Evolutionary conservation across 2,113 vertebrate species (phyloP).

Genomic region (Tenrec ecaudatus): DNA sequence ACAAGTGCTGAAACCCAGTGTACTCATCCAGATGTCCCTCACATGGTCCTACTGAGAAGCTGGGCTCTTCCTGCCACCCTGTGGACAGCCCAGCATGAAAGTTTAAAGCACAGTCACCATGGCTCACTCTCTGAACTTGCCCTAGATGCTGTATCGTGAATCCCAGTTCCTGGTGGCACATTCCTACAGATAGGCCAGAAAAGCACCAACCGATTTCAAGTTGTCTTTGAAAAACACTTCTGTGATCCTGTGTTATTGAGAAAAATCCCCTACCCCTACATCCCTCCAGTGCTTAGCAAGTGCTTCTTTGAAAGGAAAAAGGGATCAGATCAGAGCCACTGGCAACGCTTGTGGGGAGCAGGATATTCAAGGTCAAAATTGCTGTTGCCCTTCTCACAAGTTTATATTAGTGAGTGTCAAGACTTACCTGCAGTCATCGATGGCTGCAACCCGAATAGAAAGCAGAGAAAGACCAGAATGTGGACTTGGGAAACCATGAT

Average conservation of each 20-base stretch:
- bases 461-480: constrained; percentile 66
- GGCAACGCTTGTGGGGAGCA: not conserved
- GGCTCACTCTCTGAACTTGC: not conserved
- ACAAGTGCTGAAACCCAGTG: not conserved
- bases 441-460: constrained; percentile 74
- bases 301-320: not conserved
- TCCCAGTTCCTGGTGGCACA: not conserved
- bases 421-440: constrained; percentile 86
- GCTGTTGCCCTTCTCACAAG: not conserved
- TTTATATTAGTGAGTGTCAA: not conserved
- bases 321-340: no score
- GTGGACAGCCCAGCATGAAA: not conserved
- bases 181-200: not conserved
- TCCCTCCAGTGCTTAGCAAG: rapidly evolving
- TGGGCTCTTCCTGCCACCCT: no score
- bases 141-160: rapidly evolving
- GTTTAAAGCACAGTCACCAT: not conserved
- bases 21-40: no score
- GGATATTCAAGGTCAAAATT: not conserved
- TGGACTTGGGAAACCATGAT: constrained; percentile 82
- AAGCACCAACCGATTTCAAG: not conserved
- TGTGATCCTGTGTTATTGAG: no score
- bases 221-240: not conserved
- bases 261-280: not conserved
- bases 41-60: rapidly evolving